phyloP scores from a whole-genome alignment of 2,888 invertebrate species.

The Euplexia lucipara region DNA sequence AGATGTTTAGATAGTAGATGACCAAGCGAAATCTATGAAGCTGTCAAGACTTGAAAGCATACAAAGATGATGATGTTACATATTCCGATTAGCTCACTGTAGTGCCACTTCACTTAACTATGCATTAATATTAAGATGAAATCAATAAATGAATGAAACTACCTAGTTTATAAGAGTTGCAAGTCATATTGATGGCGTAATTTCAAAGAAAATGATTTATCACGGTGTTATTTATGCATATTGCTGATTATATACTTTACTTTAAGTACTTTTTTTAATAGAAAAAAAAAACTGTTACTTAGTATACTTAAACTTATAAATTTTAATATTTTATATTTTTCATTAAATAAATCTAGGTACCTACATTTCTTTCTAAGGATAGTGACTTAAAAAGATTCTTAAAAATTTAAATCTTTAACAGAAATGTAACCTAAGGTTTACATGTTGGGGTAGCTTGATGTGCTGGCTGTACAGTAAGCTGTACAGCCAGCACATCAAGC shows the following conservation, averaged over 20 bases:
- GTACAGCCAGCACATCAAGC: too few species aligned
- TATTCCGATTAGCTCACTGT: not conserved
- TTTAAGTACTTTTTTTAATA: too few species aligned
- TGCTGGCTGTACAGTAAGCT: too few species aligned
- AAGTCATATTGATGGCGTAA: slow-evolving; percentile 7
- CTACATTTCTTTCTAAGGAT: too few species aligned
- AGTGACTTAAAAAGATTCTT: not conserved
- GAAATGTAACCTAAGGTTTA: too few species aligned
- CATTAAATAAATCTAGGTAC: too few species aligned
- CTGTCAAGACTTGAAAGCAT: slow-evolving; percentile 2
- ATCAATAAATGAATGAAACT: not conserved
- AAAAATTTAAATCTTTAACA: too few species aligned
- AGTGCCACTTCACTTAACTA: slow-evolving; percentile 8
- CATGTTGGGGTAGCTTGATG: too few species aligned
- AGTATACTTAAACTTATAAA: too few species aligned
- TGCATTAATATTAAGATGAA: slow-evolving; percentile 8
- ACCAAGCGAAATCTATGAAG: slow-evolving; percentile 3
- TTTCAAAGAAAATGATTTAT: slow-evolving; percentile 9
- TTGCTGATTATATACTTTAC: not conserved
- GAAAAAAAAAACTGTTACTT: too few species aligned
- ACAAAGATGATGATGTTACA: slow-evolving; percentile 1
- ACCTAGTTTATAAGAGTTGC: not conserved
- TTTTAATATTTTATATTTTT: too few species aligned
- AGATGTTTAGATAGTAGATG: not conserved
- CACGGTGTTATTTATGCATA: not conserved